Conservation (phyloP, 2,113 vertebrate species). For the Megaceryle torquata region DNA sequence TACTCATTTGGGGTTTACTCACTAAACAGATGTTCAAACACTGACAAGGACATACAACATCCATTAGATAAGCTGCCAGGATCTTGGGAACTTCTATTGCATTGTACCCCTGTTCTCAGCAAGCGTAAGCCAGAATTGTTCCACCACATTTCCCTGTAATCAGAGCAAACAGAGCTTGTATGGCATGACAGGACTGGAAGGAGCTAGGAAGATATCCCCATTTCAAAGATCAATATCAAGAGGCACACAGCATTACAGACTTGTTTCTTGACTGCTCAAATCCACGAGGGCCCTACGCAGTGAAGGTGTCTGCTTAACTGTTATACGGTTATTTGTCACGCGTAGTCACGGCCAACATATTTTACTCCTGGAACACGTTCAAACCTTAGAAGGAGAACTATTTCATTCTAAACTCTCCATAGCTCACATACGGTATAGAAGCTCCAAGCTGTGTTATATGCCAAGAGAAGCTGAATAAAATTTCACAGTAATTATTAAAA, state of each 20-base stretch:
- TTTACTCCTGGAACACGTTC: neutral
- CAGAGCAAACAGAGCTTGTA: neutral
- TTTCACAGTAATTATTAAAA: neutral
- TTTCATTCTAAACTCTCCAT: neutral
- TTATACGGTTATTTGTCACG: neutral
- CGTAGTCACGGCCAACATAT: neutral
- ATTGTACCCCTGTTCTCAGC: neutral
- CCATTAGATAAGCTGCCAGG: neutral
- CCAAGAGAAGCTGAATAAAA: neutral
- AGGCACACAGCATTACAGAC: neutral
- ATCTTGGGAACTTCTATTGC: neutral
- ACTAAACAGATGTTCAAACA: slow-evolving; percentile 23
- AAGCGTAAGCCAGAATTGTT: neutral
- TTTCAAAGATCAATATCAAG: neutral
- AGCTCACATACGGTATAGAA: neutral
- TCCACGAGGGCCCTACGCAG: fast-evolving
- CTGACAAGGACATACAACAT: neutral
- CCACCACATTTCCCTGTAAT: neutral
- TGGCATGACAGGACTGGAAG: neutral
- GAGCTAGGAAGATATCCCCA: neutral
- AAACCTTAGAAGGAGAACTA: neutral
- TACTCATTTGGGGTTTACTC: neutral
- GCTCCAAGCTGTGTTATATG: neutral
- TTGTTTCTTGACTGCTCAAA: neutral
- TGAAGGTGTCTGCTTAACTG: neutral